Conservation (phyloP, 2,888 invertebrate species). For the Petrolisthes cinctipes region DNA sequence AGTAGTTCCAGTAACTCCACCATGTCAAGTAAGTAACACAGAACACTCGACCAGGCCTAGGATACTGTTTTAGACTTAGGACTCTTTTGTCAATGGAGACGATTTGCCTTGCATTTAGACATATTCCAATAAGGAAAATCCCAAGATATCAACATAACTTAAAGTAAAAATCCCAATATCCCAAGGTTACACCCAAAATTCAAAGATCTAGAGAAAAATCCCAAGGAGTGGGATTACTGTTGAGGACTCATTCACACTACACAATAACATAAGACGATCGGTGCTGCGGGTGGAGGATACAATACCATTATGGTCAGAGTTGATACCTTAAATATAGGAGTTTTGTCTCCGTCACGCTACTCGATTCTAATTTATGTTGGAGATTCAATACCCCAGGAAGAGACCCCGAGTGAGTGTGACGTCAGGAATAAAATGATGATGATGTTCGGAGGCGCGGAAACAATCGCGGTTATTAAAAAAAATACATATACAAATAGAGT, state of each 20-base stretch:
- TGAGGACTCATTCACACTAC: not conserved
- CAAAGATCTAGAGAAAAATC: too few relatives aligned
- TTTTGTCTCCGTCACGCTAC: not conserved
- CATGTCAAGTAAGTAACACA: not conserved
- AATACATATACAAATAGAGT: not conserved
- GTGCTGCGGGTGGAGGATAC: not conserved
- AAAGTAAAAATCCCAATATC: too few relatives aligned
- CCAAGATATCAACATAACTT: too few relatives aligned
- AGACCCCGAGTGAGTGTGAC: constrained; percentile 46
- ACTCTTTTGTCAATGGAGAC: too few relatives aligned
- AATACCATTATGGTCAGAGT: not conserved
- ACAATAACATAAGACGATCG: constrained; percentile 19
- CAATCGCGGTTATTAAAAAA: constrained; percentile 14
- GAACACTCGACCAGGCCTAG: too few relatives aligned
- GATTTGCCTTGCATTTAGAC: too few relatives aligned
- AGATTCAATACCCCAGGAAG: constrained; percentile 42
- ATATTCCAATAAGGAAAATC: too few relatives aligned
- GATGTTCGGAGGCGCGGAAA: constrained; percentile 33
- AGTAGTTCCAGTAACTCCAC: not conserved
- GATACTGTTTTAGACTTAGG: too few relatives aligned
- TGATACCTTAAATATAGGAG: not conserved
- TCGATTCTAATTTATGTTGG: constrained; percentile 26
- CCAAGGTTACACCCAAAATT: too few relatives aligned
- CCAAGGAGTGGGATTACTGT: too few relatives aligned
- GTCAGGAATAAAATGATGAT: constrained; percentile 53